Conservation (phyloP, 2,888 invertebrate species). For the Phalera bucephala region DNA sequence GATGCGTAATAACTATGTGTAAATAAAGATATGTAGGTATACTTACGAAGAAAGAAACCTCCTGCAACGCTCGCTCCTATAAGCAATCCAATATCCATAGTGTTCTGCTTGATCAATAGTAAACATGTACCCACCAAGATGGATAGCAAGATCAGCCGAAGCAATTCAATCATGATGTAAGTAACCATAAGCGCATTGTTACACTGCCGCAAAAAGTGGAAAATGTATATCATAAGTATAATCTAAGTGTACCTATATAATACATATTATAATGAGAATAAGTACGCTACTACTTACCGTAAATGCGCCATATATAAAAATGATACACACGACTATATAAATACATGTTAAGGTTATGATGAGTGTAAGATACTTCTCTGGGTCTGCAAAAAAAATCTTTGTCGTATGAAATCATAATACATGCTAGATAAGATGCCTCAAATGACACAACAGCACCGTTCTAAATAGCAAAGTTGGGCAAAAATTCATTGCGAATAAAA, state of each 20-base stretch:
- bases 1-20: too few relatives aligned
- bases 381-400: constrained; percentile 51
- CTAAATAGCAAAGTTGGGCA: too few relatives aligned
- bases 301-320: constrained; percentile 69
- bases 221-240: constrained; percentile 1
- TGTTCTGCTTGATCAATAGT: constrained; percentile 67
- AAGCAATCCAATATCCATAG: constrained; percentile 73
- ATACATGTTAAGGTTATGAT: constrained; percentile 47
- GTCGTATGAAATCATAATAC: not conserved
- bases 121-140: constrained; percentile 50
- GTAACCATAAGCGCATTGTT: constrained; percentile 60
- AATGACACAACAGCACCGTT: too few relatives aligned
- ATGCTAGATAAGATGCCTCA: too few relatives aligned
- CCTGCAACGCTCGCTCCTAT: constrained; percentile 70
- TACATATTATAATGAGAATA: too few relatives aligned
- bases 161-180: constrained; percentile 58
- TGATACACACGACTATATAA: constrained; percentile 50
- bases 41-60: constrained; percentile 68
- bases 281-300: constrained; percentile 61
- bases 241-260: too few relatives aligned
- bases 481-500: too few relatives aligned
- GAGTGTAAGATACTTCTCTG: constrained; percentile 50
- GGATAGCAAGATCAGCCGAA: constrained; percentile 52
- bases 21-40: constrained; percentile 2
- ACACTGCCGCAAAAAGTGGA: constrained; percentile 40